Conservation (phyloP, 2,797 vertebrate genomes). For the Alcedo atthis region DNA sequence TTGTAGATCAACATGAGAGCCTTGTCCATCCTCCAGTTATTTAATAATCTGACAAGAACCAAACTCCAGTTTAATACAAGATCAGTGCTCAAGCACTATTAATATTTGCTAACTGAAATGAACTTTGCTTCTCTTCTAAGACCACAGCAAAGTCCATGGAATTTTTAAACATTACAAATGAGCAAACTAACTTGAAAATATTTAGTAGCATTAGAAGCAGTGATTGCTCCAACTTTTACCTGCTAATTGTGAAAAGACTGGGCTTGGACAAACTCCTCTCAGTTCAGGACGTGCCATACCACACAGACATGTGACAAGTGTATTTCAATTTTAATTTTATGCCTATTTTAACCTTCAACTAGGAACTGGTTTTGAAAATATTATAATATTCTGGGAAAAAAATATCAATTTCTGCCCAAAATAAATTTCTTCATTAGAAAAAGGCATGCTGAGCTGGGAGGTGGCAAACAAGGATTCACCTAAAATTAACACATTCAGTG, state of each 20-base stretch:
- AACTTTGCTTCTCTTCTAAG: background rate
- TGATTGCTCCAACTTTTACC: background rate
- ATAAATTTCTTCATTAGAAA: background rate
- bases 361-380: background rate
- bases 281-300: background rate
- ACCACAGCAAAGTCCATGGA: background rate
- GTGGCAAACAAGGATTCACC: background rate
- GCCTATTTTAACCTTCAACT: background rate
- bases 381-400: background rate
- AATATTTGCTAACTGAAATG: background rate
- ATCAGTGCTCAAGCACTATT: background rate
- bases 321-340: background rate
- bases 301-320: background rate
- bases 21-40: background rate
- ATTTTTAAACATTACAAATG: background rate
- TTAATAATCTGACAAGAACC: background rate
- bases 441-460: background rate
- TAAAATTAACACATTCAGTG: background rate
- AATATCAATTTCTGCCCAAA: accelerated
- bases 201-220: background rate
- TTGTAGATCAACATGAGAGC: background rate
- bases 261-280: background rate
- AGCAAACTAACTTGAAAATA: background rate
- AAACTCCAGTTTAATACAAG: background rate
- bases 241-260: background rate